Evolutionary conservation across 1,140 invertebrate genomes (phyloP), one percentile per base, ranked within the genome.

Genomic region (Drosophila paulistorum): DNA sequence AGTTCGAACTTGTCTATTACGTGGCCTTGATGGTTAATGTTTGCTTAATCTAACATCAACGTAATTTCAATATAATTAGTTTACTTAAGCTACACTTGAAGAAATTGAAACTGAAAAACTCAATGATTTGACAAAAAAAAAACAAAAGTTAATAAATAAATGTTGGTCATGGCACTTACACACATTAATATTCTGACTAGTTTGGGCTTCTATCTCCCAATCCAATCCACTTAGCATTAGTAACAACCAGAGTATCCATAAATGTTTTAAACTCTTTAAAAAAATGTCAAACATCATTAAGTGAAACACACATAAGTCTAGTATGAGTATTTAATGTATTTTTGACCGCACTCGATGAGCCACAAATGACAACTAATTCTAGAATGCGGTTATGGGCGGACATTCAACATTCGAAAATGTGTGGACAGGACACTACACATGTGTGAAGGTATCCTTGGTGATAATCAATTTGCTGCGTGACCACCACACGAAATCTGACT

Each of bases 151-250:
- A 4, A 4, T 26, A 13, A 6, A 17, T 20, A 7, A 48, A 48
- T 14, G 10, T 6, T 39, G 59, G 80, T 81, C 64, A 45, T 7
- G n/a, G 1, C 35, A 91, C 90, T 91, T 90, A 91, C 90, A 89
- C 41, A 91, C 90, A 85, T 91, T 91, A 51, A 91, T 91, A 64
- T 91, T 91, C 54, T 91, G 90, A 65, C 77, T 89, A 0, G 90
- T 91, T 66, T 91, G 90, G 2, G 84, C 84, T 10, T 59, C 57
- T 17, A 75, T 68, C 60, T 77, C 51, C 26, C 20, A 69, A n/a
- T 68, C 58, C 3, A 48, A 62, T 23, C 17, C 51, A 17, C 30
- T 65, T 10, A 78, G 48, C 9, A 81, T 30, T n/a, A 65, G 59
- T 45, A 69, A 33, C 20, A 74, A 23, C 64, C 65, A 66, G 6